Evolutionary conservation across 2,888 invertebrate species (phyloP).

Genomic region (Orthosia gothica): DNA sequence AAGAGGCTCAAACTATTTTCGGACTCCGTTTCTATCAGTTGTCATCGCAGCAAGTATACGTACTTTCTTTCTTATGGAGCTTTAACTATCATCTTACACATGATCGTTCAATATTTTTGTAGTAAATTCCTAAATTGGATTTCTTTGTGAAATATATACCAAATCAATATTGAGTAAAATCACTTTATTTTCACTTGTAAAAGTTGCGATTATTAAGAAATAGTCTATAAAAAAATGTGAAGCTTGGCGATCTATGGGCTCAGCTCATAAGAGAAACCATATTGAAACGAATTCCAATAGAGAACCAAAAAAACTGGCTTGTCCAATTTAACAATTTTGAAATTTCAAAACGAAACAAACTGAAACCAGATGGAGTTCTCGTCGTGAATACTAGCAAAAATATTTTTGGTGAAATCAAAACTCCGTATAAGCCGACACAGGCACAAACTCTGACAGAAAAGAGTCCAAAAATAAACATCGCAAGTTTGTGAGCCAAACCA

Average conservation of each 20-base stretch:
- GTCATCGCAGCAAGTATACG: too few relatives aligned
- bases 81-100: neutral
- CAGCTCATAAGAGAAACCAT: too few relatives aligned
- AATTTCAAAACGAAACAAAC: conserved; percentile 17
- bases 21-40: neutral
- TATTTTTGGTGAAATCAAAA: conserved; percentile 37
- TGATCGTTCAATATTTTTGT: neutral
- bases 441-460: neutral
- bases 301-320: neutral
- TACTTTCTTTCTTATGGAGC: too few relatives aligned
- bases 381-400: conserved; percentile 8
- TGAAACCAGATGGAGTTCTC: neutral
- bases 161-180: neutral
- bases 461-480: conserved; percentile 12
- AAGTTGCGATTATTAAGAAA: too few relatives aligned
- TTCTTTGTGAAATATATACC: too few relatives aligned
- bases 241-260: too few relatives aligned
- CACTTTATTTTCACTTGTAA: too few relatives aligned
- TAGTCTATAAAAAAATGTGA: too few relatives aligned
- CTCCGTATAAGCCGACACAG: conserved; percentile 14
- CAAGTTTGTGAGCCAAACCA: neutral
- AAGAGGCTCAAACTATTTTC: too few relatives aligned
- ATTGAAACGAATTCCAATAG: neutral
- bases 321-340: neutral
- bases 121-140: neutral